Conservation (phyloP, 2,113 vertebrate species). For the Paratilapia polleni region DNA sequence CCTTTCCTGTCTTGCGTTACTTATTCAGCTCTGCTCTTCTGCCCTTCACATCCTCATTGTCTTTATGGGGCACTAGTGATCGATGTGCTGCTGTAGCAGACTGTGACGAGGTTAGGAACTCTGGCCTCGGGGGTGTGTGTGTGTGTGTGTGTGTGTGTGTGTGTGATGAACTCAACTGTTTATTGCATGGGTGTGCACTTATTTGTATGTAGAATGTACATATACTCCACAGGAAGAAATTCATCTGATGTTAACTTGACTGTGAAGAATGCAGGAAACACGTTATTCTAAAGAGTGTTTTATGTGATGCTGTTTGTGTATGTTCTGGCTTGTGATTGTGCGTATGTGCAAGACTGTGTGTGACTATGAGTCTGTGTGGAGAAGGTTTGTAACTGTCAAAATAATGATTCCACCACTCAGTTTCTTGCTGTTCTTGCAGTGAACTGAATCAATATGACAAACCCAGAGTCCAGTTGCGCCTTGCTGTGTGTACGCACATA, state of each 20-base stretch:
- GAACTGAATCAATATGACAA: slow-evolving; percentile 65
- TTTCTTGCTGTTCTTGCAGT: slow-evolving; percentile 55
- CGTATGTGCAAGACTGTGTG: not conserved
- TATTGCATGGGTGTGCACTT: slow-evolving; percentile 10
- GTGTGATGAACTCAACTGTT: slow-evolving; percentile 15
- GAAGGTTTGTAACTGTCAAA: slow-evolving; percentile 66
- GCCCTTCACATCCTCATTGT: slow-evolving; percentile 40
- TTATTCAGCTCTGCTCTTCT: not conserved
- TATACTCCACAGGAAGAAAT: slow-evolving; percentile 11
- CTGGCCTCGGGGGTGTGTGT: slow-evolving; percentile 44
- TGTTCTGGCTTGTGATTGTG: not conserved
- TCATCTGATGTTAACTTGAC: slow-evolving; percentile 35
- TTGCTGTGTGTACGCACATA: slow-evolving; percentile 13
- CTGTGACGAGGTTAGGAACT: slow-evolving; percentile 62
- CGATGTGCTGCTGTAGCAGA: slow-evolving; percentile 59
- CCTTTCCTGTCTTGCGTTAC: not conserved
- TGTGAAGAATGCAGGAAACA: slow-evolving; percentile 24
- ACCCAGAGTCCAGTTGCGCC: slow-evolving; percentile 43
- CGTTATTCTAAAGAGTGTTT: slow-evolving; percentile 23
- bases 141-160: slow-evolving; percentile 13
- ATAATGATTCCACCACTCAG: slow-evolving; percentile 66
- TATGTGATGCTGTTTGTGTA: slow-evolving; percentile 6
- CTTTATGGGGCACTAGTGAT: slow-evolving; percentile 59
- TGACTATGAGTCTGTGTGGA: not conserved
- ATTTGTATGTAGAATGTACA: slow-evolving; percentile 5